These are phyloP conservation scores for Melanitta fusca DNA, from an alignment of 2,797 vertebrate genomes.

Conservation along the genomic window DNA sequence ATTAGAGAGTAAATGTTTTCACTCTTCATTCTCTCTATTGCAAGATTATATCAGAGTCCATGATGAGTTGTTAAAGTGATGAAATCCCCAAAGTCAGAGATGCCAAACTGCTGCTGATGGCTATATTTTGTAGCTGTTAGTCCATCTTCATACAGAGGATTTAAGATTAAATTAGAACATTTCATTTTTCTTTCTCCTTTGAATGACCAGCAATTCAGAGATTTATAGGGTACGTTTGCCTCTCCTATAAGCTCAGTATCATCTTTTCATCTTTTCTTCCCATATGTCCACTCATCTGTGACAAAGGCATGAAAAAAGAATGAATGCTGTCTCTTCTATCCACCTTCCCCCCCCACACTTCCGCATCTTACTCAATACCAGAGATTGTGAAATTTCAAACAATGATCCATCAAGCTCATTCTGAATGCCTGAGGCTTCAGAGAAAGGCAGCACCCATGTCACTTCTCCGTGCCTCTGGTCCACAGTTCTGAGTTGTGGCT, in stretches of 20 bases:
- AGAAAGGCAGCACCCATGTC: neutral
- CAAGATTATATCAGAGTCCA: neutral
- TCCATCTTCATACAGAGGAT: neutral
- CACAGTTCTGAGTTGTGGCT: neutral
- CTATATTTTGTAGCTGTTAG: neutral
- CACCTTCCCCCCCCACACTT: neutral
- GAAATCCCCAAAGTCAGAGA: constrained; percentile 28
- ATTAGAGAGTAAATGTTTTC: neutral
- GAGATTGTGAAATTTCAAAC: constrained; percentile 12
- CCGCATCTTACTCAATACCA: constrained; percentile 20
- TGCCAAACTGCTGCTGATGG: neutral
- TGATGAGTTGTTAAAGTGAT: neutral
- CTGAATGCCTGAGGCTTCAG: neutral
- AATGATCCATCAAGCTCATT: neutral
- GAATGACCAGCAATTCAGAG: neutral
- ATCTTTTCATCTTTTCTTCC: neutral
- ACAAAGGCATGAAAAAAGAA: neutral
- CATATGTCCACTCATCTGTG: neutral
- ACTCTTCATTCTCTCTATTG: neutral
- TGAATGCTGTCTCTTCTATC: neutral
- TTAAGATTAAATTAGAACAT: neutral
- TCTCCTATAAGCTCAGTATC: neutral
- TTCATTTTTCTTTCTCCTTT: neutral
- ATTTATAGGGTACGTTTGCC: neutral
- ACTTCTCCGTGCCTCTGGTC: neutral